A percentile compares a stretch with the other conserved stretches of the same genome.
Evolutionary conservation across 2,888 invertebrate species (phyloP).

Genomic region (Cheilosia soror): DNA sequence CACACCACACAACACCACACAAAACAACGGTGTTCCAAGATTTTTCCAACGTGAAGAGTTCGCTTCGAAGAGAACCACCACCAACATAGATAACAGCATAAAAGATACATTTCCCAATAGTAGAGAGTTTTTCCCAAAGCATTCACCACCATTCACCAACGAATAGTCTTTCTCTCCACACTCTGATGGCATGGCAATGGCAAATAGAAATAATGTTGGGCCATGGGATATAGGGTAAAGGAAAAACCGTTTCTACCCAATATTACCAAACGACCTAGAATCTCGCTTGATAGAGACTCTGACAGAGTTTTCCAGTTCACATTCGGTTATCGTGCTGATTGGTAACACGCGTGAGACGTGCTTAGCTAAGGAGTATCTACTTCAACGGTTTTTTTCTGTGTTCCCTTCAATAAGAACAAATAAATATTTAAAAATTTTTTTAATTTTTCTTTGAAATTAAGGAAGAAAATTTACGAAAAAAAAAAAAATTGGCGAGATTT

Average conservation of each 20-base stretch:
- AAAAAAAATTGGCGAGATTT: slow-evolving; percentile 12
- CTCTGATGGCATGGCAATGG: no score
- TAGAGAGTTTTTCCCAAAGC: not conserved
- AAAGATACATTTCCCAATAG: no score
- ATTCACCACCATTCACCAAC: slow-evolving; percentile 30
- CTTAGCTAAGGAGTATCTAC: slow-evolving; percentile 26
- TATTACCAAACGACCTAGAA: slow-evolving; percentile 71
- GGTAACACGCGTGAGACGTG: slow-evolving; percentile 55
- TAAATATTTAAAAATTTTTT: not conserved
- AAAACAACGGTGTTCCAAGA: not conserved
- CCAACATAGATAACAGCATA: no score
- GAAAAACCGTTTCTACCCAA: slow-evolving; percentile 58
- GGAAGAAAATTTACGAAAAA: not conserved
- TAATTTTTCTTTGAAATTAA: not conserved
- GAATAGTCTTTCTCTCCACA: slow-evolving; percentile 1
- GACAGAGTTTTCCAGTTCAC: slow-evolving; percentile 66
- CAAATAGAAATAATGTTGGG: no score
- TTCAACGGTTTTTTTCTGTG: slow-evolving; percentile 17
- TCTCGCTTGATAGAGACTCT: slow-evolving; percentile 64
- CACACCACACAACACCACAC: not conserved
- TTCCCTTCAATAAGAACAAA: slow-evolving; percentile 9
- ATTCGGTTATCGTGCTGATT: slow-evolving; percentile 70
- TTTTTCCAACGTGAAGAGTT: slow-evolving; percentile 14
- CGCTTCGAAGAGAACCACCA: slow-evolving; percentile 28
- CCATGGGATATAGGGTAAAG: slow-evolving; percentile 51